Conservation (phyloP, 2,113 vertebrate genomes). For the Hemichromis elongatus region DNA sequence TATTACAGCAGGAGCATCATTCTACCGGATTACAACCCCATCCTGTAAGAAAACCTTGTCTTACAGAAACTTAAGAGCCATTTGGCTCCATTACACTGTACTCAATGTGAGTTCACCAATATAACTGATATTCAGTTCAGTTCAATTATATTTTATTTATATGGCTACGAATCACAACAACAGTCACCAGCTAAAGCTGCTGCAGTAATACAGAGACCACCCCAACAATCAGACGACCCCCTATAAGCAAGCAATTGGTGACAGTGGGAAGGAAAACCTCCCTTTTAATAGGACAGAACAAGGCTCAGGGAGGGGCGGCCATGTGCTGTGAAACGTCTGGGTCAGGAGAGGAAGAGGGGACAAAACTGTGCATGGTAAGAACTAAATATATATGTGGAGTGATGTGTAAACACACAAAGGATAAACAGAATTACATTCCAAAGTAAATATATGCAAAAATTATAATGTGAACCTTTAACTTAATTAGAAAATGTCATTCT, state of each 20-base stretch:
- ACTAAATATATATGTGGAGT: neutral
- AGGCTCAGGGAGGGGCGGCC: neutral
- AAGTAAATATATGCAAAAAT: neutral
- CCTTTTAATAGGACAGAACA: neutral
- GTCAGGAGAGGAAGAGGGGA: neutral
- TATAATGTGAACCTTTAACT: neutral
- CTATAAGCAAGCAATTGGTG: neutral
- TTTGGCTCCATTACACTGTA: neutral
- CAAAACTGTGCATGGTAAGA: neutral
- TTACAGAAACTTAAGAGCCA: neutral
- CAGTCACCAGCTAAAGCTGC: neutral
- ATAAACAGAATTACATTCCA: neutral
- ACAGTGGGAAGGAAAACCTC: neutral
- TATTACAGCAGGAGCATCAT: no score
- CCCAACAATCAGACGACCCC: neutral
- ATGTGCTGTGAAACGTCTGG: neutral
- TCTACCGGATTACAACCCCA: neutral
- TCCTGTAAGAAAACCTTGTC: neutral
- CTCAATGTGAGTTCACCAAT: neutral
- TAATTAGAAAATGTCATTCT: neutral
- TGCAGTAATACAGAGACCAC: neutral
- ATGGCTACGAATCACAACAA: neutral
- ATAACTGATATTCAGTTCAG: neutral
- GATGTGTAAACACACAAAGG: neutral
- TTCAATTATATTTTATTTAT: neutral